These are phyloP conservation scores for Poecilia velifera DNA, from an alignment of 2,797 vertebrate genomes.

Conservation along the genomic window DNA sequence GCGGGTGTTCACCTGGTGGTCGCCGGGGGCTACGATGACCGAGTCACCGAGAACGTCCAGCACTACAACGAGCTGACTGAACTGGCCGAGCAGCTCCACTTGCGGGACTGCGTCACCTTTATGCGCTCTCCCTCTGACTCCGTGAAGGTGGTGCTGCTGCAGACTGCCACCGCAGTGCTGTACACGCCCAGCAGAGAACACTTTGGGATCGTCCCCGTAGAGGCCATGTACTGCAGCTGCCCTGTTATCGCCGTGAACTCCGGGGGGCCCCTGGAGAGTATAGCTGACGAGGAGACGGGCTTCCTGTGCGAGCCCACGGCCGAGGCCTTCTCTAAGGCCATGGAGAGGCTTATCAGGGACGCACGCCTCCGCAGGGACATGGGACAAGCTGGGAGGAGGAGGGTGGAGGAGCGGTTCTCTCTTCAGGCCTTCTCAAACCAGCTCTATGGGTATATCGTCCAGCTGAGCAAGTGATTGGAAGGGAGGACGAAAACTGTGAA, in stretches of 20 bases:
- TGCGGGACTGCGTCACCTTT: constrained; percentile 88
- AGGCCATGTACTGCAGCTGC: constrained; percentile 95
- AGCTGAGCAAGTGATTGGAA: constrained; percentile 80
- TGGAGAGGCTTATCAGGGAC: constrained; percentile 87
- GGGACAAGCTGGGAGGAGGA: constrained; percentile 89
- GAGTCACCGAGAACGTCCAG: constrained; percentile 92
- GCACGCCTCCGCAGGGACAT: constrained; percentile 85
- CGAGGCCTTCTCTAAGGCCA: constrained; percentile 86
- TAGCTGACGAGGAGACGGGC: constrained; percentile 88
- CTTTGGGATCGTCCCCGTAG: constrained; percentile 96
- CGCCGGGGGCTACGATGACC: constrained; percentile 93
- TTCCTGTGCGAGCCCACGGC: constrained; percentile 90
- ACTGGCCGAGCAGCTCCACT: constrained; percentile 75
- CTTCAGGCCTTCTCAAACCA: constrained; percentile 90
- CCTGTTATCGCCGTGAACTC: constrained; percentile 94
- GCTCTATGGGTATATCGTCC: constrained; percentile 86
- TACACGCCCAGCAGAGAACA: constrained; percentile 97
- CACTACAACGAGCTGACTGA: constrained; percentile 89
- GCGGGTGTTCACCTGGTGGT: constrained; percentile 88
- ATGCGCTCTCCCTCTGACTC: constrained; percentile 91
- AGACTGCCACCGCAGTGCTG: constrained; percentile 85
- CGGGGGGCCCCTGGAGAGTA: constrained; percentile 93
- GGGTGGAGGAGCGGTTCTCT: constrained; percentile 91
- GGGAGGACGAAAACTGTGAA: constrained; percentile 6
- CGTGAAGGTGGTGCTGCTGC: constrained; percentile 89